Conservation (phyloP, 2,113 vertebrate species). For the Zosterops hypoxanthus region DNA sequence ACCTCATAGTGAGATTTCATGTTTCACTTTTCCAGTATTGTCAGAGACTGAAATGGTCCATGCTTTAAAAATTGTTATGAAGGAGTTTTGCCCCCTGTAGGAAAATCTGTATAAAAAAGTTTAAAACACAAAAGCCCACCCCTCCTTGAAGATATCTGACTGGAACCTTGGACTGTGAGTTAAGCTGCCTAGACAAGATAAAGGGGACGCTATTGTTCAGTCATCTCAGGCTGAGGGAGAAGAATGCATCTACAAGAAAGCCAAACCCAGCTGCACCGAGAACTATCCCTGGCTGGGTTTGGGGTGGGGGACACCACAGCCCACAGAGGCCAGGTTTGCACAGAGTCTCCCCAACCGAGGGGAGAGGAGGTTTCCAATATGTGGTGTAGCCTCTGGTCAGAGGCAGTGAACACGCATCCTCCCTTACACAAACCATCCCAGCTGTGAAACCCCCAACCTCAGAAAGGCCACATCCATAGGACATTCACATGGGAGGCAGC, state of each 20-base stretch:
- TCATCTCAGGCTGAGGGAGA: too few species aligned
- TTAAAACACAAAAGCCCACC: not conserved
- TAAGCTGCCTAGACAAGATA: not conserved
- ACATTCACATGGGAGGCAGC: rapidly evolving
- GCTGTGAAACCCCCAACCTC: not conserved
- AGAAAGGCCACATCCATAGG: rapidly evolving
- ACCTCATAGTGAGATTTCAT: not conserved
- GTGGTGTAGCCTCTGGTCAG: not conserved
- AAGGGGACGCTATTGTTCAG: not conserved
- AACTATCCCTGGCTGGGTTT: not conserved
- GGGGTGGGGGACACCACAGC: not conserved
- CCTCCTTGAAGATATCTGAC: not conserved
- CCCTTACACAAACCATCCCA: not conserved
- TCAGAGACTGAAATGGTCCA: not conserved
- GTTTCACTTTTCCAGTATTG: not conserved
- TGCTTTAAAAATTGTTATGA: not conserved
- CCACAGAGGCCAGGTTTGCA: not conserved
- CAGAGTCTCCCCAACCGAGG: rapidly evolving
- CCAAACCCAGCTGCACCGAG: not conserved
- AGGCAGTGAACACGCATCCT: not conserved
- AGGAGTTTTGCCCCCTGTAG: not conserved
- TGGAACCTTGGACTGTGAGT: not conserved
- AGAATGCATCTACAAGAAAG: not conserved
- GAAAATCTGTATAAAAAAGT: not conserved
- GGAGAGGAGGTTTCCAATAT: rapidly evolving